Conservation (phyloP, 2,797 vertebrate genomes). For the Mus spretus region DNA sequence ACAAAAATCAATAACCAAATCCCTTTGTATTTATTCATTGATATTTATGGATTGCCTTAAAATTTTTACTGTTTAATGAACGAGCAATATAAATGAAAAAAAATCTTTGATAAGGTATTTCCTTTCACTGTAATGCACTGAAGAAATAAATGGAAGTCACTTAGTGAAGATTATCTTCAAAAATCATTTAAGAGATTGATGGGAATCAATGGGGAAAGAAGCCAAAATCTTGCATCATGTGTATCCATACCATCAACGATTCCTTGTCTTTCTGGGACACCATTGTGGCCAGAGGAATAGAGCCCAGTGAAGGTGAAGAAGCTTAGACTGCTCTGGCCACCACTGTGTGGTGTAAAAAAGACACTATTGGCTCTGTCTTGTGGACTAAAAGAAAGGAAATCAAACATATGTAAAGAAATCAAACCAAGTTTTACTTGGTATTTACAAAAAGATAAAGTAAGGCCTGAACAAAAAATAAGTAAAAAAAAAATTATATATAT, state of each 20-base stretch:
- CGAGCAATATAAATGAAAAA: not conserved
- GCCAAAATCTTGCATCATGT: not conserved
- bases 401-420: not conserved
- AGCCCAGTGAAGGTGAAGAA: not conserved
- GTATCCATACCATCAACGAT: not conserved
- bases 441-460: not conserved
- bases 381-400: not conserved
- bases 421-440: conserved; percentile 9
- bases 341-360: too few relatives aligned
- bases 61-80: not conserved
- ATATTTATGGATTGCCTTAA: not conserved
- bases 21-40: not conserved
- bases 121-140: not conserved
- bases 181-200: not conserved
- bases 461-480: not conserved
- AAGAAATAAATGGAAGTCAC: not conserved
- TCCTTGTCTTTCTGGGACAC: not conserved
- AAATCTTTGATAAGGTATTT: not conserved
- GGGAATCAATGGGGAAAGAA: not conserved
- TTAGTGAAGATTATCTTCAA: conserved; percentile 34
- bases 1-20: not conserved
- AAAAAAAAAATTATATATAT: too few relatives aligned
- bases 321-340: not conserved
- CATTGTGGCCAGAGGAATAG: not conserved
- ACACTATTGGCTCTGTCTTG: not conserved